Base-by-base conservation (phyloP, 2,797 vertebrate genomes). In the Oreortyx pictus region DNA sequence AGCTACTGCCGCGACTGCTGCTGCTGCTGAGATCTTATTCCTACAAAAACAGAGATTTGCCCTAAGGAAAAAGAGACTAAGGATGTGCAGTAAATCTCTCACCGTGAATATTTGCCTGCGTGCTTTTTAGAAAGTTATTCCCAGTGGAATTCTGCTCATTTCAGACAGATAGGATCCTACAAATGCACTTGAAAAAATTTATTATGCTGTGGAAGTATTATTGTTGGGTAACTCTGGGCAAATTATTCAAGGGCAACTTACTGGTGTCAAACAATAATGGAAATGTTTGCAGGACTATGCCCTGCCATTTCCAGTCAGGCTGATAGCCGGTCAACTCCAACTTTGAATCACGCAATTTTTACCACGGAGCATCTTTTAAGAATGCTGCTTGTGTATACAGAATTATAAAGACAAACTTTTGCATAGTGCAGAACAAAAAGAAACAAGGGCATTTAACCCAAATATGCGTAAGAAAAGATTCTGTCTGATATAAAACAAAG, bases 141-240 rank as follows among this genome's bases (percentile, higher is more conserved):
- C 64, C 60, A 88, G 47, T 88, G 82, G 84, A 88, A 95, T 91
- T 89, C 74, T 89, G 25, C 44, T 89, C 66, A 70, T 91, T 89
- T 44, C 72, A 76, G 56, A 65, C 35, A 64, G 25, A 46, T 6
- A 60, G 49, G 27, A 79, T 73, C 47, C 67, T 49, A 83, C 44
- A 92, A 94, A 76, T 64, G 31, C 24, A 64, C 23, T 41, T 18
- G 41, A 86, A 89, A 94, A 82, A 83, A n/a, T 37, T 85, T 67
- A 31, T 74, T 60, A 12, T 73, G 6, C 29, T 79, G 74, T 82
- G 64, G 19, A 19, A 79, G 7, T 64, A 61, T 60, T 86, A 59
- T 85, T 87, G 60, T 24, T 71, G 62, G 13, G 14, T 89, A 56
- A 89, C 47, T 41, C 56, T 39, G 15, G 56, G 73, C 62, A 78